Percentiles rank a stretch among this genome's conserved stretches.
phyloP scores from a whole-genome alignment of 2,888 invertebrate species.

The Napeogenes sylphis region DNA sequence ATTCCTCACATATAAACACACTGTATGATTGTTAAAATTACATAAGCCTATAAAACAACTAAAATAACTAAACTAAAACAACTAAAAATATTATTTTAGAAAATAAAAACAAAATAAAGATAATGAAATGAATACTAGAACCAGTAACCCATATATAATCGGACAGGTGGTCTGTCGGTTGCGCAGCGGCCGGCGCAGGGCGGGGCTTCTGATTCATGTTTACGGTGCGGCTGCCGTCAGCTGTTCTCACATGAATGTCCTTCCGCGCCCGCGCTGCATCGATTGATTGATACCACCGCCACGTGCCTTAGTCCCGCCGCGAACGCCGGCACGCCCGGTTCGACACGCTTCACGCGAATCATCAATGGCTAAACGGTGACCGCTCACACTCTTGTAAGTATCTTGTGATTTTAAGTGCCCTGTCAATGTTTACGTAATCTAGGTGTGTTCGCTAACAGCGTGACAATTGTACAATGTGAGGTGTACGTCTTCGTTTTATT shows the following conservation, averaged over 20 bases:
- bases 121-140: too few relatives aligned
- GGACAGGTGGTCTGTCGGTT: constrained; percentile 27
- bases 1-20: too few relatives aligned
- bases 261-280: constrained; percentile 67
- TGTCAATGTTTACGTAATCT: constrained; percentile 64
- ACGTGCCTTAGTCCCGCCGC: constrained; percentile 55
- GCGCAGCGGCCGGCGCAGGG: constrained; percentile 34
- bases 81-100: too few relatives aligned
- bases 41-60: too few relatives aligned
- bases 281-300: constrained; percentile 72
- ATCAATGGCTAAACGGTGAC: constrained; percentile 72
- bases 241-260: constrained; percentile 73
- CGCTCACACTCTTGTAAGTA: constrained; percentile 38
- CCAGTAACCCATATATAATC: not conserved
- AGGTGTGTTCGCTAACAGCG: constrained; percentile 43
- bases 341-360: constrained; percentile 43
- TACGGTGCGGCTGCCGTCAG: constrained; percentile 70
- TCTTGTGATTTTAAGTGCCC: constrained; percentile 41
- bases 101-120: too few relatives aligned
- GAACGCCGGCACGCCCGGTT: constrained; percentile 56
- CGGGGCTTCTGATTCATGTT: constrained; percentile 68
- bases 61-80: too few relatives aligned
- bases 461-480: constrained; percentile 35
- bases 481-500: too few relatives aligned
- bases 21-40: too few relatives aligned